phyloP scores from a whole-genome alignment of 2,113 vertebrate genomes.

The Tragulus kanchil region DNA sequence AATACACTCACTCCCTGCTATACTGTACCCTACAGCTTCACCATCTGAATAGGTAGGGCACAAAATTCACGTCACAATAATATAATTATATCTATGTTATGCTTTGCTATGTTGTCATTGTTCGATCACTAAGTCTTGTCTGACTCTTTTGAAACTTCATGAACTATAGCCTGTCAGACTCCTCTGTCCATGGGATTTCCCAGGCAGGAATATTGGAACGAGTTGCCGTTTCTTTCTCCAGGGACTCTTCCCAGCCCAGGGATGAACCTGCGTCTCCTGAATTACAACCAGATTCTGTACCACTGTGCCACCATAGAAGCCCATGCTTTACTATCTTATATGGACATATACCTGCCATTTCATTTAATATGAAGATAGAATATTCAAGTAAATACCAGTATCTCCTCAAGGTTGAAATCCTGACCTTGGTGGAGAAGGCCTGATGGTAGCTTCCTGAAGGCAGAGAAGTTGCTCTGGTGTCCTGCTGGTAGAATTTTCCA shows the following conservation, averaged over 20 bases:
- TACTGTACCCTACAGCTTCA: background rate
- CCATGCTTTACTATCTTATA: background rate
- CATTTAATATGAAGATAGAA: background rate
- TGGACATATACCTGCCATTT: no score
- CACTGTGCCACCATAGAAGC: background rate
- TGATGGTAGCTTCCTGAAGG: background rate
- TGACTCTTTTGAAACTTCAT: background rate
- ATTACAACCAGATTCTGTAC: background rate
- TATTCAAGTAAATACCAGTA: background rate
- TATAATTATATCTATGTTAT: background rate
- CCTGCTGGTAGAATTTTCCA: background rate
- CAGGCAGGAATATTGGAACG: background rate
- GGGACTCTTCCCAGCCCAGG: background rate
- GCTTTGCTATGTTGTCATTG: background rate
- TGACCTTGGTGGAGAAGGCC: background rate
- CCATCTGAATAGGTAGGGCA: background rate
- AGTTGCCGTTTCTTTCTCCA: background rate
- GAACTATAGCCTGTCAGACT: background rate
- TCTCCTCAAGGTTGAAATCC: background rate
- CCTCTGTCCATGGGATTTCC: background rate
- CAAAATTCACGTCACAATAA: background rate
- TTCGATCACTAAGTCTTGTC: background rate
- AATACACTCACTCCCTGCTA: background rate
- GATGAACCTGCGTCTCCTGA: background rate
- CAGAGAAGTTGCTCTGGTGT: background rate